Percentiles rank a stretch among this genome's conserved stretches.
These are phyloP conservation scores for Calyptommatus sinebrachiatus DNA, from an alignment of 2,113 vertebrate genomes.

Conservation along the genomic window DNA sequence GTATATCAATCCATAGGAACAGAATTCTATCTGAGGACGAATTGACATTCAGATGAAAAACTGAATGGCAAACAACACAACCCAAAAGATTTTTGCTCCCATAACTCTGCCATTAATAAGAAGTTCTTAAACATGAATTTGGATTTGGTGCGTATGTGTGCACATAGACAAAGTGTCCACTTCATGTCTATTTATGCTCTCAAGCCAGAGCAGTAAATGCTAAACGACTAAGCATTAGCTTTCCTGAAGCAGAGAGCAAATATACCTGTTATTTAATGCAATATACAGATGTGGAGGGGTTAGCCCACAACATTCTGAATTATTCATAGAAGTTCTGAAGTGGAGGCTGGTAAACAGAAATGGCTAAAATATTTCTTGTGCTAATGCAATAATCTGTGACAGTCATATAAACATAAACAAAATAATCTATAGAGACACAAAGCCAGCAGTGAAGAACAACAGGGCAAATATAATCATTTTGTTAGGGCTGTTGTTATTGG, in stretches of 20 bases:
- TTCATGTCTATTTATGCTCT: constrained; percentile 29
- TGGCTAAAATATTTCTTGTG: constrained; percentile 34
- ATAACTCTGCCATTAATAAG: neutral
- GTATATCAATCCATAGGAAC: no score
- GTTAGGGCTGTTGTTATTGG: no score
- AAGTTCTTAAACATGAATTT: constrained; percentile 24
- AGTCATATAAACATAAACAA: constrained; percentile 42
- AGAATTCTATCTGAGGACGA: no score
- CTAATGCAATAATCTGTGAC: constrained; percentile 49
- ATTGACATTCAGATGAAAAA: no score
- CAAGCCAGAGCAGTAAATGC: constrained; percentile 10
- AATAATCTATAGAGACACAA: constrained; percentile 28
- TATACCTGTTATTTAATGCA: constrained; percentile 35
- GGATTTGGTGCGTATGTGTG: neutral
- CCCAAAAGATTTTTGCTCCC: no score
- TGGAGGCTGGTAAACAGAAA: constrained; percentile 37
- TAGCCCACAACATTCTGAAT: neutral
- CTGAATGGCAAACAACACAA: no score
- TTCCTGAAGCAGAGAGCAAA: constrained; percentile 21
- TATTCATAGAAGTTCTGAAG: constrained; percentile 29
- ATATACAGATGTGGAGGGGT: constrained; percentile 6
- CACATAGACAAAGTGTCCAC: constrained; percentile 14
- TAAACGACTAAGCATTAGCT: constrained; percentile 28
- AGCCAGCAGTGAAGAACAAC: constrained; percentile 24
- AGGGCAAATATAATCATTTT: neutral